These are phyloP conservation scores for Hormaphis cornu DNA, from an alignment of 1,140 invertebrate species.

Conservation along the genomic window DNA sequence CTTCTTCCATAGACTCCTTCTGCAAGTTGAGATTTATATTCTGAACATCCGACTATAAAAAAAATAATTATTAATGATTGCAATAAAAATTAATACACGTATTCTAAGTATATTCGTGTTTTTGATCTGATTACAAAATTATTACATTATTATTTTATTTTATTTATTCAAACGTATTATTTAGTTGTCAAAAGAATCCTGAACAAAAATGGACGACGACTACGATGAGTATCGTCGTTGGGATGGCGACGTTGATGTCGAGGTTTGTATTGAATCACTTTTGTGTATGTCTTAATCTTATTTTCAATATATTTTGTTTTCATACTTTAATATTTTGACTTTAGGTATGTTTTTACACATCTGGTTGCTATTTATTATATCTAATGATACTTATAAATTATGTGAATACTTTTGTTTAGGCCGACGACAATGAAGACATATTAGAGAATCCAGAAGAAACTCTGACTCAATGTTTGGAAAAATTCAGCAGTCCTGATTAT, in stretches of 20 bases:
- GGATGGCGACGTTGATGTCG: constrained; percentile 39
- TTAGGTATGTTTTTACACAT: not conserved
- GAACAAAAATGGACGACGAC: constrained; percentile 40
- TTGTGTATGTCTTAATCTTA: too few species aligned
- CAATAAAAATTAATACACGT: too few species aligned
- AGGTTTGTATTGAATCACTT: constrained; percentile 37
- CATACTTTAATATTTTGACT: not conserved
- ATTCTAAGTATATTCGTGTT: too few species aligned
- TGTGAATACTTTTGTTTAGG: not conserved
- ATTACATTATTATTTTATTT: too few species aligned
- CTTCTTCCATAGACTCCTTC: too few species aligned
- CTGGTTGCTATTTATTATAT: not conserved
- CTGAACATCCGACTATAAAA: too few species aligned
- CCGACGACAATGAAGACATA: constrained; percentile 46
- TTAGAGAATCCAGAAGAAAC: constrained; percentile 79
- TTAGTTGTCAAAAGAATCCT: not conserved
- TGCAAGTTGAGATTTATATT: too few species aligned
- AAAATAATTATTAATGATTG: too few species aligned
- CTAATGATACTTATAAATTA: not conserved
- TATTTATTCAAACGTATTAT: too few species aligned
- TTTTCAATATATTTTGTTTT: not conserved
- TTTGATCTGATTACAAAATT: too few species aligned
- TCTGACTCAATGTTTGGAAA: constrained; percentile 76
- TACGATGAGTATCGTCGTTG: constrained; percentile 40
- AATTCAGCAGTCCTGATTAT: constrained; percentile 85